phyloP scores from a whole-genome alignment of 2,113 vertebrate species.

The Saccopteryx bilineata region DNA sequence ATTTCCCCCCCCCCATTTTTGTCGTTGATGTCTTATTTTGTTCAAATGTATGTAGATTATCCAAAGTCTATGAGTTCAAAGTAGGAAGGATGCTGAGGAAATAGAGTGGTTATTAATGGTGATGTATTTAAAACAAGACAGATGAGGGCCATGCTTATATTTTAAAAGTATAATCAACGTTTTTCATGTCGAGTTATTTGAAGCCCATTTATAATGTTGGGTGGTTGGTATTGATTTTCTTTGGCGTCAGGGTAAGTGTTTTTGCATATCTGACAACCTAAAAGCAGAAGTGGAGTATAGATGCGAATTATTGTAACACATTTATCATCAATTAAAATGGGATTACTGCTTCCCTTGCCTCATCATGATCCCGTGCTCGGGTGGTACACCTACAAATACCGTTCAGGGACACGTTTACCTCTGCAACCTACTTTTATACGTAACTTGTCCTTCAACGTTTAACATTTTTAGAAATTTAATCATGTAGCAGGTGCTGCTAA shows the following conservation, averaged over 20 bases:
- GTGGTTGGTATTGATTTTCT: slow-evolving; percentile 48
- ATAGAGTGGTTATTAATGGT: slow-evolving; percentile 22
- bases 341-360: neutral
- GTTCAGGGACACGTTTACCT: neutral
- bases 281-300: neutral
- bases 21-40: neutral
- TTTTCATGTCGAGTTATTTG: slow-evolving; percentile 38
- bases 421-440: neutral
- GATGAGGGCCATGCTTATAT: neutral
- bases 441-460: neutral
- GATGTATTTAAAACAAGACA: slow-evolving; percentile 52
- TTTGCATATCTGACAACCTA: slow-evolving; percentile 61
- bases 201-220: slow-evolving; percentile 52
- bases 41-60: neutral
- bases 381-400: slow-evolving; percentile 24
- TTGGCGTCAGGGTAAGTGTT: slow-evolving; percentile 40
- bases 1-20: neutral
- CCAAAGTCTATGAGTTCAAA: neutral
- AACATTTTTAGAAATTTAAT: slow-evolving; percentile 28
- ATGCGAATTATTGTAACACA: slow-evolving; percentile 54
- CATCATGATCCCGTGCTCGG: slow-evolving; percentile 1
- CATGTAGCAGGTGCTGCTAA: neutral
- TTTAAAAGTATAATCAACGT: slow-evolving; percentile 49
- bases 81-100: neutral
- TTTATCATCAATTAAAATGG: slow-evolving; percentile 50